Conservation (phyloP, 2,113 vertebrate species). For the Perca schrenkii region DNA sequence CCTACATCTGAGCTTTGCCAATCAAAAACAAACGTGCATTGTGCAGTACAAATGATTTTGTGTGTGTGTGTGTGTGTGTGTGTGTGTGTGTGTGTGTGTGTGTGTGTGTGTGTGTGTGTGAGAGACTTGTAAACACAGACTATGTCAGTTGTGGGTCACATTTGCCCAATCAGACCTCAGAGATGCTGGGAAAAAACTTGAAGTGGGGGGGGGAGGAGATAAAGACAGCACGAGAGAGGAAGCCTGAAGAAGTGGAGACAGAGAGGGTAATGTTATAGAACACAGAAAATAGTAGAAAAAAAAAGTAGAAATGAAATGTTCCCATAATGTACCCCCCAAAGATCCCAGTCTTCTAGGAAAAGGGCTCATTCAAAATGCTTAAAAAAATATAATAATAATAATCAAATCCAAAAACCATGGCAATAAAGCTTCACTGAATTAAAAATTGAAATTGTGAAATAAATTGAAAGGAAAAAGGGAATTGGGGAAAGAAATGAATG, state of each 20-base stretch:
- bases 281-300: not conserved
- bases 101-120: constrained; percentile 35
- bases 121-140: constrained; percentile 58
- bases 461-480: not conserved
- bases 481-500: not conserved
- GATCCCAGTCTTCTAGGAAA: not conserved
- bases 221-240: constrained; percentile 6
- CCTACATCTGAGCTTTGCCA: constrained; percentile 39
- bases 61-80: constrained; percentile 32
- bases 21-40: constrained; percentile 52
- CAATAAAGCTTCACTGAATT: not conserved
- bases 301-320: not conserved
- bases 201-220: not conserved
- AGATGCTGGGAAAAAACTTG: constrained; percentile 44
- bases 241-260: constrained; percentile 4
- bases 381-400: not conserved
- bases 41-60: constrained; percentile 46
- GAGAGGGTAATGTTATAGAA: not conserved
- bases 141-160: constrained; percentile 70
- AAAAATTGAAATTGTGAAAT: not conserved
- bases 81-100: constrained; percentile 37
- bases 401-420: not conserved
- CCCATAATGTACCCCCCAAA: not conserved
- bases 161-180: constrained; percentile 70
- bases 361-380: not conserved